Percentiles rank a stretch among this genome's conserved stretches.
These are phyloP conservation scores for Andinoacara biseriatus DNA, from an alignment of 2,113 vertebrate genomes.

Conservation along the genomic window DNA sequence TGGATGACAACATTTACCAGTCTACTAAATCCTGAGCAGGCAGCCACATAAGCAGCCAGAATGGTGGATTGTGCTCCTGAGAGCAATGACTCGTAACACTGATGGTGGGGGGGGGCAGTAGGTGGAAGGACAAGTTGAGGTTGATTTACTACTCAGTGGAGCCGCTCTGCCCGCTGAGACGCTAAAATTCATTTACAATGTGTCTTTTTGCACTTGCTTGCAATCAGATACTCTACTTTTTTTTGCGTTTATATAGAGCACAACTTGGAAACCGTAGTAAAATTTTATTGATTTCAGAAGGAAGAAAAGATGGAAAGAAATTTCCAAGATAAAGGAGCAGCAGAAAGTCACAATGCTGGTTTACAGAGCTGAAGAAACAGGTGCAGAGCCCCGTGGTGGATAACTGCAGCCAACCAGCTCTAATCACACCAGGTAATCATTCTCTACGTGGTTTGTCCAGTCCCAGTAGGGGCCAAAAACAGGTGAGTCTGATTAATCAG, in stretches of 20 bases:
- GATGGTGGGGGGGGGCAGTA: conserved; percentile 50
- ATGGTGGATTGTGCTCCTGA: conserved; percentile 52
- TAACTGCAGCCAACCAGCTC: conserved; percentile 45
- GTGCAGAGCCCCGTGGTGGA: conserved; percentile 45
- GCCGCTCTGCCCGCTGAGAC: not conserved
- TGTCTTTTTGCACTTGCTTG: conserved; percentile 13
- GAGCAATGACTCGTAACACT: conserved; percentile 65
- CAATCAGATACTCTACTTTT: not conserved
- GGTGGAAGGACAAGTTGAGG: conserved; percentile 64
- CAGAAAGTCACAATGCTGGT: conserved; percentile 6
- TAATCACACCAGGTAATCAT: conserved; percentile 71
- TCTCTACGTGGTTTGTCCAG: conserved; percentile 56
- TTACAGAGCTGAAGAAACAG: conserved; percentile 40
- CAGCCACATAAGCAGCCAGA: conserved; percentile 53
- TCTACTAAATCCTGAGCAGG: conserved; percentile 61
- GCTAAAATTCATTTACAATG: conserved; percentile 1
- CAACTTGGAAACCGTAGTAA: not conserved
- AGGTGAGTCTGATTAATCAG: conserved; percentile 73
- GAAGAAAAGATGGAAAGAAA: not conserved
- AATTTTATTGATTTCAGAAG: not conserved
- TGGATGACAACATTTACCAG: conserved; percentile 62
- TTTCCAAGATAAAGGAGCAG: not conserved
- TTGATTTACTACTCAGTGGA: conserved; percentile 60
- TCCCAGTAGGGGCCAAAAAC: conserved; percentile 55
- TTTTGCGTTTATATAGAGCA: not conserved